Evolutionary conservation across 2,888 invertebrate genomes (phyloP), one percentile per base, ranked within the genome.

Genomic region (Globia sparganii): DNA sequence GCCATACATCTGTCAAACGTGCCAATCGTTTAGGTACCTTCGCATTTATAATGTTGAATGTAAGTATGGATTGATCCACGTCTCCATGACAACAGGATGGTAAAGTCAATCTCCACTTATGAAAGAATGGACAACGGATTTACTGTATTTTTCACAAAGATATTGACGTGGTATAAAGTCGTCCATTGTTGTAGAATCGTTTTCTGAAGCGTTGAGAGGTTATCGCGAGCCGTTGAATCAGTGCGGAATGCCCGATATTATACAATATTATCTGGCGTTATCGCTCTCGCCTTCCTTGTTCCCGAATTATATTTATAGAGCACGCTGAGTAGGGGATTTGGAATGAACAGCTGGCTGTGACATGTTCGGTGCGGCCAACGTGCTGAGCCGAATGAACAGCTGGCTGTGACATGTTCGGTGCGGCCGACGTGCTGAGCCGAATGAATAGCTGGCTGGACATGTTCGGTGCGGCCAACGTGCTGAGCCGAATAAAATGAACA

Each of bases 311-410:
- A 83, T 79, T 69, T 72, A 75, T 56, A 43, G 37, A 78, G 21
- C 43, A 28, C 67, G 73, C 75, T 73, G 84, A 83, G 40, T 46
- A 28, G 64, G 83, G 79, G 75, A 70, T 75, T 46, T 21, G 46
- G 2, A 18, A 43, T 40, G 43, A 56, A 67, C 56, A 18, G 43
- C n/a, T 46, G 8, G 31, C 15, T 40, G 31, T 31, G 58, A 69
- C 65, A n/a, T 37, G 59, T 67, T 31, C 8, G 59, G 21, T 31
- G 13, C 21, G 65, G 4, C 21, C 31, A 37, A 49, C 28, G 78
- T 43, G 78, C 65, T 43, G 65, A 71, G 25, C 28, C 11, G 11
- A 49, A 31, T 18, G 77, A 77, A 77, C n/a, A n/a, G n/a, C n/a
- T n/a, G n/a, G n/a, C n/a, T n/a, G n/a, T n/a, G n/a, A n/a, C n/a